A percentile compares a stretch with the other conserved stretches of the same genome.
Conservation (phyloP, 2,113 vertebrate species). For the Merops nubicus region DNA sequence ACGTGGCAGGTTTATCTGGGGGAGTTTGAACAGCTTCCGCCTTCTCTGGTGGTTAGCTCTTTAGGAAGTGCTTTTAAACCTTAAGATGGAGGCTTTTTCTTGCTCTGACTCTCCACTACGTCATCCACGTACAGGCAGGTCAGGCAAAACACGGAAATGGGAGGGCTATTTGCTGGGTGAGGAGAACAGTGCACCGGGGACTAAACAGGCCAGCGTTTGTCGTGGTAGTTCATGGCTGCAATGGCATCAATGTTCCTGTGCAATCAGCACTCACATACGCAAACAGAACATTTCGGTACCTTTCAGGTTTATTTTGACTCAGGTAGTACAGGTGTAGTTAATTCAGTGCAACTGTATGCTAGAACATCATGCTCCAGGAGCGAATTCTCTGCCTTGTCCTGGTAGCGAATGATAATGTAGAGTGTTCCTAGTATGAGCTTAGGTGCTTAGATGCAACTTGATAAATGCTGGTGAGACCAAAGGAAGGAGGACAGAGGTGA, state of each 20-base stretch:
- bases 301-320: background rate
- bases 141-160: background rate
- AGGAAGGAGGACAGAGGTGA: too few species aligned
- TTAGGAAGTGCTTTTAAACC: background rate
- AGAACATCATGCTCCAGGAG: too few species aligned
- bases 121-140: background rate
- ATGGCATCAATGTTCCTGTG: background rate
- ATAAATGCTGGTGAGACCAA: too few species aligned
- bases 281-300: background rate
- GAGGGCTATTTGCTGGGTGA: background rate
- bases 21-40: background rate
- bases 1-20: rapidly evolving
- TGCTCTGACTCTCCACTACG: background rate
- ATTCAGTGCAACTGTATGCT: background rate
- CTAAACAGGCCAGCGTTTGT: too few species aligned
- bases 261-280: background rate
- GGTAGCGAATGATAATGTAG: too few species aligned
- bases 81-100: background rate
- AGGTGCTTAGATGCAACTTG: too few species aligned
- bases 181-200: background rate
- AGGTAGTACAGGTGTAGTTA: background rate
- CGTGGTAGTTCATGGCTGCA: background rate
- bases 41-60: background rate
- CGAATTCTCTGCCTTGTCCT: too few species aligned
- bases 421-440: too few species aligned